Evolutionary conservation across 2,113 vertebrate genomes (phyloP).

Genomic region (Climacteris rufus): DNA sequence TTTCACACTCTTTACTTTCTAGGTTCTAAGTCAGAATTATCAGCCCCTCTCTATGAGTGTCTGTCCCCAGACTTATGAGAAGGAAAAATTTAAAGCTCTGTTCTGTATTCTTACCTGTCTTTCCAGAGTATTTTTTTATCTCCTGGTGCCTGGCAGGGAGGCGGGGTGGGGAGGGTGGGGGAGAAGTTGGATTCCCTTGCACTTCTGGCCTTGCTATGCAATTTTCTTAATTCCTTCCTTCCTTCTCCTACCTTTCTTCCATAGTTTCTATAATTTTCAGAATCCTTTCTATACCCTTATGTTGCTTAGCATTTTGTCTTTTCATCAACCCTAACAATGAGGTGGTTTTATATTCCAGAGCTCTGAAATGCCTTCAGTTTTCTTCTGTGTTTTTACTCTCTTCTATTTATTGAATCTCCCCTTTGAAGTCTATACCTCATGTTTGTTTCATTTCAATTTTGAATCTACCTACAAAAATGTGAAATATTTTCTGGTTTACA

Average conservation of each 20-base stretch:
- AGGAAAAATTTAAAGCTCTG: background rate
- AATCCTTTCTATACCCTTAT: background rate
- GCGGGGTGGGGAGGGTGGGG: accelerated
- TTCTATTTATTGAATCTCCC: background rate
- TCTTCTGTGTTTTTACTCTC: background rate
- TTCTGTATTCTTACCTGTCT: background rate
- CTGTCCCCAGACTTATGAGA: background rate
- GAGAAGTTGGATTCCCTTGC: background rate
- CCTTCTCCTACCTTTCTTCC: background rate
- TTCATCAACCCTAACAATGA: background rate
- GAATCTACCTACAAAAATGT: background rate
- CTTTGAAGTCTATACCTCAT: background rate
- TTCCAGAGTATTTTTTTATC: background rate
- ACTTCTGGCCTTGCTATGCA: background rate
- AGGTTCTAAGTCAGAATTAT: background rate
- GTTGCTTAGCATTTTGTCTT: background rate
- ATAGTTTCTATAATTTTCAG: background rate
- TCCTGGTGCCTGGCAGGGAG: too few relatives aligned
- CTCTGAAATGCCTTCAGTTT: background rate
- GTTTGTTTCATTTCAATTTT: background rate
- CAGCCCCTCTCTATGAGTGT: background rate
- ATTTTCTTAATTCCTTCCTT: background rate
- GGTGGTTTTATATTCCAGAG: background rate
- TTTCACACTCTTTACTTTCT: background rate
- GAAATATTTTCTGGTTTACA: background rate